Conservation (phyloP, 2,888 invertebrate species). For the Abrostola triplasia region DNA sequence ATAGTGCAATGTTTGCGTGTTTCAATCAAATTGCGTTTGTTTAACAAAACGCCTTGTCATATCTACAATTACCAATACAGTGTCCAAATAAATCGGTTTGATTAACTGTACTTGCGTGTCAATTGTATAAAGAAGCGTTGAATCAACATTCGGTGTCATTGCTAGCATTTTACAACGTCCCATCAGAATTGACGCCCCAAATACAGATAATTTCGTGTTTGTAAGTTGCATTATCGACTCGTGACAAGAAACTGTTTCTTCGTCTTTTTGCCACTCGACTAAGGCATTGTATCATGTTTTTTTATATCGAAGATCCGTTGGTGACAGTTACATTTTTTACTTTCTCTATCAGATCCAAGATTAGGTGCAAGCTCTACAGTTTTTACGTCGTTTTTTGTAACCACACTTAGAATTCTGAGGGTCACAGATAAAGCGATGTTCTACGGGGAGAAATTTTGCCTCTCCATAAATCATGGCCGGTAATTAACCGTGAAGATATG, state of each 20-base stretch:
- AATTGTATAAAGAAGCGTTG: slow-evolving; percentile 44
- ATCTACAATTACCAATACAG: slow-evolving; percentile 23
- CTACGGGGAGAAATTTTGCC: slow-evolving; percentile 51
- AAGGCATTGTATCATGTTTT: slow-evolving; percentile 54
- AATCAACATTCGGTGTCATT: slow-evolving; percentile 44
- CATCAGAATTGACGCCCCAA: slow-evolving; percentile 58
- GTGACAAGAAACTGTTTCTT: slow-evolving; percentile 75
- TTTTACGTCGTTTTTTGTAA: slow-evolving; percentile 65
- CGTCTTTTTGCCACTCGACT: slow-evolving; percentile 59
- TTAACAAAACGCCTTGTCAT: slow-evolving; percentile 33
- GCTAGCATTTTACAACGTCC: slow-evolving; percentile 42
- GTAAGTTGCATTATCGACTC: slow-evolving; percentile 72
- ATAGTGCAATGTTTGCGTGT: slow-evolving; percentile 8
- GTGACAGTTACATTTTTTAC: slow-evolving; percentile 74
- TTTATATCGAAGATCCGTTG: slow-evolving; percentile 50
- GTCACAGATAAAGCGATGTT: slow-evolving; percentile 63
- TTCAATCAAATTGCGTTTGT: slow-evolving; percentile 22
- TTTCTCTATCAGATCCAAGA: slow-evolving; percentile 78
- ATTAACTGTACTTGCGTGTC: slow-evolving; percentile 52
- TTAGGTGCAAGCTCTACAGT: slow-evolving; percentile 76
- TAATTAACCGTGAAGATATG: slow-evolving; percentile 60
- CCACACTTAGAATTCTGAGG: slow-evolving; percentile 62
- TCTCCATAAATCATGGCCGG: slow-evolving; percentile 55
- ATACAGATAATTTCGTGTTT: slow-evolving; percentile 72
- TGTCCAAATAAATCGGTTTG: slow-evolving; percentile 50